phyloP scores from a whole-genome alignment of 2,797 vertebrate species.

The Molossus molossus region DNA sequence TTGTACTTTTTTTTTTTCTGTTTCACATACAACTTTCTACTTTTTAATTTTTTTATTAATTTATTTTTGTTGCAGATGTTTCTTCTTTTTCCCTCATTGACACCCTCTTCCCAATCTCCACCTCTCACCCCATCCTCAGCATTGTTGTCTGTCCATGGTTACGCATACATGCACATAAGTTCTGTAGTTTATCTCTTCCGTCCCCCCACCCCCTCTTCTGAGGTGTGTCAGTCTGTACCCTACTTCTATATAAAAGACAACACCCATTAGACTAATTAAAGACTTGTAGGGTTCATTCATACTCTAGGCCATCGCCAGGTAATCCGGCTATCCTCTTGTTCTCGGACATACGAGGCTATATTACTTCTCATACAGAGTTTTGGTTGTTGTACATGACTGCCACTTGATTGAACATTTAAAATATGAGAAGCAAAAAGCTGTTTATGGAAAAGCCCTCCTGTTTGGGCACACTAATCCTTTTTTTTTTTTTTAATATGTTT shows the following conservation, averaged over 20 bases:
- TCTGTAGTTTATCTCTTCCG: too few relatives aligned
- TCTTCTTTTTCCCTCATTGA: too few relatives aligned
- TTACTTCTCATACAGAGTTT: background rate
- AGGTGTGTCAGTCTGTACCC: too few relatives aligned
- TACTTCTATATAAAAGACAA: background rate
- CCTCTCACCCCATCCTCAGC: too few relatives aligned
- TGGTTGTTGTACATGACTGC: background rate
- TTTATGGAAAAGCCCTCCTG: background rate
- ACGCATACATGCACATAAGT: too few relatives aligned
- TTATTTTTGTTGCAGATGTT: too few relatives aligned
- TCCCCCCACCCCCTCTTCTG: too few relatives aligned
- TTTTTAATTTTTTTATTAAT: too few relatives aligned
- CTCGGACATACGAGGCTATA: background rate
- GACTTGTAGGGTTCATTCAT: background rate
- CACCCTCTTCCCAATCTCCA: too few relatives aligned
- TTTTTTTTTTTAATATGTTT: too few relatives aligned
- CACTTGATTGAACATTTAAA: constrained; percentile 61
- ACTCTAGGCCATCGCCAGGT: background rate
- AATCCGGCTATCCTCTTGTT: background rate
- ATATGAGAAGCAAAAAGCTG: constrained; percentile 27
- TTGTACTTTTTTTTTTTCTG: background rate
- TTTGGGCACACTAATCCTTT: background rate
- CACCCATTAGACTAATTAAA: background rate
- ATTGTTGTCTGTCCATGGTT: too few relatives aligned
- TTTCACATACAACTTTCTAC: too few relatives aligned